phyloP scores from a whole-genome alignment of 2,888 invertebrate genomes.

The Pediacus dermestoides region DNA sequence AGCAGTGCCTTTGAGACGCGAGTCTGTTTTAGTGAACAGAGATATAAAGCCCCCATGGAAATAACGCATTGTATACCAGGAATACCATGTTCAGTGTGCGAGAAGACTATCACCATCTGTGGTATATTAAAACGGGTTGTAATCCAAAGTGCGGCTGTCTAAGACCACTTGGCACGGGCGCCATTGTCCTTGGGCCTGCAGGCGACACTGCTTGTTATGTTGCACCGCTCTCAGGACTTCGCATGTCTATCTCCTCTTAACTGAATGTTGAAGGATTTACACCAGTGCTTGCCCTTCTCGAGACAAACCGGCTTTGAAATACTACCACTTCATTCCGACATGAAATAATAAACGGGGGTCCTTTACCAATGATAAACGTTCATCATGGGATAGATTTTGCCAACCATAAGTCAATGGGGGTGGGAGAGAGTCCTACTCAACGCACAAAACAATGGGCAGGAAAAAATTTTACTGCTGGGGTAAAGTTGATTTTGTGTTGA shows the following conservation, averaged over 20 bases:
- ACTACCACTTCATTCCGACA: slow-evolving; percentile 5
- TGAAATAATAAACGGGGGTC: slow-evolving; percentile 21
- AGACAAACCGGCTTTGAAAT: slow-evolving; percentile 6
- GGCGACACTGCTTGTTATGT: slow-evolving; percentile 25
- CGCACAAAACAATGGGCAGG: too few relatives aligned
- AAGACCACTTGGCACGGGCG: slow-evolving; percentile 23
- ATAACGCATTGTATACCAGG: slow-evolving; percentile 8
- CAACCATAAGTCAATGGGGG: too few relatives aligned
- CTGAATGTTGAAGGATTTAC: slow-evolving; percentile 14
- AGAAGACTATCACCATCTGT: slow-evolving; percentile 11
- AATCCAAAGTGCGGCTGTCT: slow-evolving; percentile 11
- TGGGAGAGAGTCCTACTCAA: too few relatives aligned
- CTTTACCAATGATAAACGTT: slow-evolving; percentile 10
- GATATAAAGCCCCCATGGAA: neutral
- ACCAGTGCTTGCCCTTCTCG: slow-evolving; percentile 5
- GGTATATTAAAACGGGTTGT: slow-evolving; percentile 11
- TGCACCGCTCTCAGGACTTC: slow-evolving; percentile 6
- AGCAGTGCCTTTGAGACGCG: neutral
- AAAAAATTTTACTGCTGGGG: too few relatives aligned
- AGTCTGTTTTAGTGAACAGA: neutral
- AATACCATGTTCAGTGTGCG: slow-evolving; percentile 2
- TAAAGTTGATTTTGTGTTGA: too few relatives aligned
- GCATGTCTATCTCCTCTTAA: slow-evolving; percentile 9
- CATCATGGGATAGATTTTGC: too few relatives aligned
- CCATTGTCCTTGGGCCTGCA: slow-evolving; percentile 24